Evolutionary conservation across 2,113 vertebrate species (phyloP).

Genomic region (Catagonus wagneri): DNA sequence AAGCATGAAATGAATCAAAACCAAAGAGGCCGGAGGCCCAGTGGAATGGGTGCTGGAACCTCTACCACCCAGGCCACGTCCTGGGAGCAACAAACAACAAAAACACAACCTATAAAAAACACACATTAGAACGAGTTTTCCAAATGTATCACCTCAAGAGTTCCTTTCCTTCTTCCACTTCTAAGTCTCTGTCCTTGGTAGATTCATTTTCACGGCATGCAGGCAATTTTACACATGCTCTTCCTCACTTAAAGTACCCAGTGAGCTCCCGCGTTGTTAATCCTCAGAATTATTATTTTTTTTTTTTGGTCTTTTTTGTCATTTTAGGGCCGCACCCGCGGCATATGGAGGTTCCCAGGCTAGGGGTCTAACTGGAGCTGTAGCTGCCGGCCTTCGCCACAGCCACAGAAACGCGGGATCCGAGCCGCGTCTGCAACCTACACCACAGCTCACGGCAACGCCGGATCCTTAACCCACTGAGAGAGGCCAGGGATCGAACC

Average conservation of each 20-base stretch:
- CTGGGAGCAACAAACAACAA: neutral
- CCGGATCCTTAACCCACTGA: too few species aligned
- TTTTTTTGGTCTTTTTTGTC: too few species aligned
- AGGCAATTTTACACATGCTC: neutral
- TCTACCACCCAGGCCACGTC: neutral
- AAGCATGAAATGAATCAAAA: neutral
- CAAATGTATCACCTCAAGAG: neutral
- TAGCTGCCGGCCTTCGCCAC: too few species aligned
- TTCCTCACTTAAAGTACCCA: neutral
- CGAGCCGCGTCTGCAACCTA: too few species aligned
- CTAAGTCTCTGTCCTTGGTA: neutral
- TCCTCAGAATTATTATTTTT: too few species aligned
- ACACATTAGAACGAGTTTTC: neutral
- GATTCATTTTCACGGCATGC: neutral
- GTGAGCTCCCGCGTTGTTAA: too few species aligned
- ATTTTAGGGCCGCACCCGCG: too few species aligned
- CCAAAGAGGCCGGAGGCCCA: neutral
- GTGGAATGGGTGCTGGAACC: neutral
- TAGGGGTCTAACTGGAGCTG: too few species aligned
- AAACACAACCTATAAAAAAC: neutral
- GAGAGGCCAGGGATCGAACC: too few species aligned
- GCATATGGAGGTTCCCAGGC: too few species aligned
- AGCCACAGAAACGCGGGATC: too few species aligned
- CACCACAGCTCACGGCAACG: too few species aligned
- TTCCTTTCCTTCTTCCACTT: neutral